Evolutionary conservation across 2,797 vertebrate species (phyloP).

Genomic region (Gallinago nigripennis): DNA sequence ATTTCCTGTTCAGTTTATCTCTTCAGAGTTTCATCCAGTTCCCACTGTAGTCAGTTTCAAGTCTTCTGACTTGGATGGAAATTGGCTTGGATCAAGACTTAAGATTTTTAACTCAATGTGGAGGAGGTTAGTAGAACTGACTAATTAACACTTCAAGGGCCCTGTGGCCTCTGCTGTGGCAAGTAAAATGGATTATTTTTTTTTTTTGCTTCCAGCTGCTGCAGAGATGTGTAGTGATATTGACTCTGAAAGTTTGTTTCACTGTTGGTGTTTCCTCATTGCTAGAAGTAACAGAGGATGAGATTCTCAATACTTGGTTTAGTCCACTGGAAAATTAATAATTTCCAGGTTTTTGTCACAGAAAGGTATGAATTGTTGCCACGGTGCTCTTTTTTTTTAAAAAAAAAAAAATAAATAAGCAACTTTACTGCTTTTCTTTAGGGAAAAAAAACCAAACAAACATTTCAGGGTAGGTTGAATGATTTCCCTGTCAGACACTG

Average conservation of each 20-base stretch:
- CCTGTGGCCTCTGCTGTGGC: not conserved
- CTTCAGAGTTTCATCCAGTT: not conserved
- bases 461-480: not conserved
- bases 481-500: not conserved
- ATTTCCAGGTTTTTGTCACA: not conserved
- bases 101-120: not conserved
- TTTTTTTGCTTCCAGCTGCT: not conserved
- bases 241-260: not conserved
- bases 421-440: not conserved
- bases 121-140: not conserved
- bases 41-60: not conserved
- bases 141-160: not conserved
- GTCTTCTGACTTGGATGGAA: not conserved
- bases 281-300: not conserved
- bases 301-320: not conserved
- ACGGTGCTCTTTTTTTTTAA: not conserved
- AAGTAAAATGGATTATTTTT: not conserved
- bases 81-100: not conserved
- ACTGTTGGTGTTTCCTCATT: not conserved
- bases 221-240: not conserved
- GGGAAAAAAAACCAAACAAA: not conserved
- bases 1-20: constrained; percentile 18
- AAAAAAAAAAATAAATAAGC: not conserved
- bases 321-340: not conserved
- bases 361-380: not conserved